Evolutionary conservation across 2,113 vertebrate species (phyloP).

Genomic region (Ceyx cyanopectus): DNA sequence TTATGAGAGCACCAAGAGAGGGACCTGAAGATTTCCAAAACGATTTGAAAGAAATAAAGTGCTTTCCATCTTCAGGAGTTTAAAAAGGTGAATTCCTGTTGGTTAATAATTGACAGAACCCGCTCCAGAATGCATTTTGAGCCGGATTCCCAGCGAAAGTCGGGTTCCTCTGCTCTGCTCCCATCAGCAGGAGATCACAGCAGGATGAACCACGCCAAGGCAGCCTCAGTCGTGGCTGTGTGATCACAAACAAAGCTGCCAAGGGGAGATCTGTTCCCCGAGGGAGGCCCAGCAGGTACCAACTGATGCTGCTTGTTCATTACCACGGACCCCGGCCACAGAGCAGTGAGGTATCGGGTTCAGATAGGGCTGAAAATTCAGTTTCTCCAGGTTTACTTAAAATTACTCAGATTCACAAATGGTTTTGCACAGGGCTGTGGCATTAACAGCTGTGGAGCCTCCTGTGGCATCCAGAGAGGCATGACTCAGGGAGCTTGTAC

Average conservation of each 20-base stretch:
- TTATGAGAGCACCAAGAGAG: slow-evolving; percentile 2
- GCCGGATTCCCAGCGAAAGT: not conserved
- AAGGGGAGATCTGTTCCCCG: not conserved
- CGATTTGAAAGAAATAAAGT: slow-evolving; percentile 23
- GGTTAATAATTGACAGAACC: slow-evolving; percentile 48
- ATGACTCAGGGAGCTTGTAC: rapidly evolving
- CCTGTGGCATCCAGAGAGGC: not conserved
- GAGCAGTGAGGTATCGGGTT: not conserved
- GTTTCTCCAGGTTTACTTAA: not conserved
- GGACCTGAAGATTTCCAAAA: slow-evolving; percentile 31
- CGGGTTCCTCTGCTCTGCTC: not conserved
- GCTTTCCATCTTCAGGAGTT: slow-evolving; percentile 24
- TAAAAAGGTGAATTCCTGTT: slow-evolving; percentile 45
- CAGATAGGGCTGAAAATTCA: not conserved
- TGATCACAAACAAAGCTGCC: slow-evolving; percentile 22
- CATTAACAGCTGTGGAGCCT: not conserved
- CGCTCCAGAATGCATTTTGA: slow-evolving; percentile 29
- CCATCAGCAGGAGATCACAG: not conserved
- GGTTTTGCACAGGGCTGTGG: not conserved
- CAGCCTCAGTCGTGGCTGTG: not conserved
- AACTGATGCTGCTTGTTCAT: not conserved
- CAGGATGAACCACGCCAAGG: not conserved
- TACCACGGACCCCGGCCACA: not conserved
- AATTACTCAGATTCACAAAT: rapidly evolving
- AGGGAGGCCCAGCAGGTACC: not conserved